Evolutionary conservation across 2,797 vertebrate species (phyloP).

Genomic region (Anabas testudineus): DNA sequence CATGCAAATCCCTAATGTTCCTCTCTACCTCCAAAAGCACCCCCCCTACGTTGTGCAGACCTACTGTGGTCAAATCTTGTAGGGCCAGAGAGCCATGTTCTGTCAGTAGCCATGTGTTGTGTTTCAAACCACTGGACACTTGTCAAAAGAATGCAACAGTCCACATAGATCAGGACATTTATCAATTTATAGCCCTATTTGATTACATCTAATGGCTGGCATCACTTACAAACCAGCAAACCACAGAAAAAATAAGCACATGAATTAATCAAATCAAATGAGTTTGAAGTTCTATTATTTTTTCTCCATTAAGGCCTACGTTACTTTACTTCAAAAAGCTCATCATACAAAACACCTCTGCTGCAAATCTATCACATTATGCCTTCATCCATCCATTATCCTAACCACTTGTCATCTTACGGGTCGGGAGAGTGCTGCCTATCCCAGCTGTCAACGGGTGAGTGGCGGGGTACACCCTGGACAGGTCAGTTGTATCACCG

Average conservation of each 20-base stretch:
- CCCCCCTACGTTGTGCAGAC: slow-evolving; percentile 20
- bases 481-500: too few species aligned
- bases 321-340: slow-evolving; percentile 13
- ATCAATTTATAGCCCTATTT: slow-evolving; percentile 13
- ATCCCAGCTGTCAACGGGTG: too few species aligned
- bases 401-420: too few species aligned
- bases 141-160: slow-evolving; percentile 42
- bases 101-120: slow-evolving; percentile 69
- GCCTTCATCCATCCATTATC: too few species aligned
- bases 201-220: not conserved
- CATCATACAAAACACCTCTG: slow-evolving; percentile 25
- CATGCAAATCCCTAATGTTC: slow-evolving; percentile 56
- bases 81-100: slow-evolving; percentile 36
- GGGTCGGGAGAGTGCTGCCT: too few species aligned
- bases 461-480: too few species aligned
- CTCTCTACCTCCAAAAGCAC: slow-evolving; percentile 39
- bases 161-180: slow-evolving; percentile 20
- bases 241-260: not conserved
- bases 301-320: not conserved
- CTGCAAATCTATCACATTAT: too few species aligned
- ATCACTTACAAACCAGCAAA: not conserved
- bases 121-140: slow-evolving; percentile 60
- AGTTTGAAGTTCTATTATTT: slow-evolving; percentile 15
- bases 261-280: slow-evolving; percentile 19
- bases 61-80: slow-evolving; percentile 46